Base-by-base conservation (phyloP, 2,888 invertebrate species). In the Clitarchus hookeri region DNA sequence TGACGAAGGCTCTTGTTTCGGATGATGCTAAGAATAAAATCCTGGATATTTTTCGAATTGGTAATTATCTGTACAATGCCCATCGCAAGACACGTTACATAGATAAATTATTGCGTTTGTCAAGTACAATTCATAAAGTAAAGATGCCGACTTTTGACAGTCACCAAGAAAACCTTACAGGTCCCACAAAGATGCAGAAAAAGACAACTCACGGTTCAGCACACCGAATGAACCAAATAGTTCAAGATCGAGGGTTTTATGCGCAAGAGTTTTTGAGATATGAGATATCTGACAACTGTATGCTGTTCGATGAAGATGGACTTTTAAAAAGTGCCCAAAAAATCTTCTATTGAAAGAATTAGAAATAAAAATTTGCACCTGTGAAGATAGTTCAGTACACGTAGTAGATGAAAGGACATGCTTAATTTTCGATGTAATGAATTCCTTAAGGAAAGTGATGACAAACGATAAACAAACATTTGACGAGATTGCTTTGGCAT, bases 371-470 rank as follows among this genome's bases (percentile, higher is more conserved):
- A 8, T 11, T 25, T 26, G 26, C 13, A 9, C 78, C 26, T 8
- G 26, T 78, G 78, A 25, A 78, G 19, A 16, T 25, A 78, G 78
- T 78, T 8, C 78, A 11, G 78, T 78, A 26, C 78, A 16, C n/a
- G 25, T 23, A 26, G 78, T 23, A 78, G 78, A 78, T 2, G 26
- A 78, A 78, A 0, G n/a, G n/a, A 78, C 13, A 78, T 78, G 78
- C 78, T 78, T 78, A 11, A 78, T 78, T 78, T 78, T 78, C 78
- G 78, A 78, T 78, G 78, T 78, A 78, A 78, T 26, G 78, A 78
- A 78, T 78, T 6, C 78, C 78, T 78, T 78, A 78, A 78, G 0
- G 4, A 78, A 19, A 78, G 1, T 16, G 19, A 78, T 19, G n/a
- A n/a, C n/a, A n/a, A n/a, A n/a, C n/a, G n/a, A n/a, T n/a, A n/a